Percentiles rank a stretch among this genome's conserved stretches.
Evolutionary conservation across 2,113 vertebrate species (phyloP).

Genomic region (Myiopsitta monachus): DNA sequence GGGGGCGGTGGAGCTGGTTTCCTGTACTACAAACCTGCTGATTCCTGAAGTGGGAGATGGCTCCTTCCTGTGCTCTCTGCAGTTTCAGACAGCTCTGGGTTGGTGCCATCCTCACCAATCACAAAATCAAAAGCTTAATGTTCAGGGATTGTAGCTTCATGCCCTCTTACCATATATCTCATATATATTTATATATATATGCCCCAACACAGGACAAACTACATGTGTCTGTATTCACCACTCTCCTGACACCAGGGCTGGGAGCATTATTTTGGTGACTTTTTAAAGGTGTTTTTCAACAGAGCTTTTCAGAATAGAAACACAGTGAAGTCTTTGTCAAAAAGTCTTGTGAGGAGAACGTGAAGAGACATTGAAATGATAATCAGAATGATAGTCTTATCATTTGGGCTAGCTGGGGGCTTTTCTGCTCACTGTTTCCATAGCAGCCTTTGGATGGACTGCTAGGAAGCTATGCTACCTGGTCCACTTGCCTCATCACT

Average conservation of each 20-base stretch:
- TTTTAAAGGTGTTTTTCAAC: not conserved
- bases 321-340: not conserved
- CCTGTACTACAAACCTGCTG: not conserved
- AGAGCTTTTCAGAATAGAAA: not conserved
- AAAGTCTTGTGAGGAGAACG: not conserved
- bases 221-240: not conserved
- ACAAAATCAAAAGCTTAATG: not conserved
- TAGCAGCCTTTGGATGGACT: not conserved
- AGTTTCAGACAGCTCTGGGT: not conserved
- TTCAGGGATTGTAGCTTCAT: not conserved
- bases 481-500: not conserved
- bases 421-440: not conserved
- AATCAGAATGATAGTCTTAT: not conserved
- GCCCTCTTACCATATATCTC: not conserved
- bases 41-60: not conserved
- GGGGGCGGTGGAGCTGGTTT: not conserved
- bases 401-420: not conserved
- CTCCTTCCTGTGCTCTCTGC: not conserved
- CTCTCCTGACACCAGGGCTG: not conserved
- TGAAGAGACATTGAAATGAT: not conserved
- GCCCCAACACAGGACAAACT: not conserved
- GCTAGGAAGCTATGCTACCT: not conserved
- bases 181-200: not conserved
- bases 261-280: not conserved
- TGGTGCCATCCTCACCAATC: not conserved